Base-by-base conservation (phyloP, 2,113 vertebrate species). In the Lutjanus erythropterus region DNA sequence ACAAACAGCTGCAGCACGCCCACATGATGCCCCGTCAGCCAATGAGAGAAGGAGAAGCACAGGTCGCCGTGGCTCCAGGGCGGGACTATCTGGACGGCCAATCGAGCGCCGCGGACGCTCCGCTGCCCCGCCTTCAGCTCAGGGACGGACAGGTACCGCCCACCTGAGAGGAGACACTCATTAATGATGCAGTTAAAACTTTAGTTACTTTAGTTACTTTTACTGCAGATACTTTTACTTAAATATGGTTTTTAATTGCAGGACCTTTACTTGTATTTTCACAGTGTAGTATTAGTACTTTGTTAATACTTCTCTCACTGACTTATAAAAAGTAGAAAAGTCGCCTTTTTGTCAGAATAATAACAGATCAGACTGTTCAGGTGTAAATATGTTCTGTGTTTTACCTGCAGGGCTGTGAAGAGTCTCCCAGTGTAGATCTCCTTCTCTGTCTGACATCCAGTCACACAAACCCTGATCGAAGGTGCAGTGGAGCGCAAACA, bases 21-120 rank as follows among this genome's bases (percentile, higher is more conserved):
- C 0, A 96, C 91, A 9, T 95, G 94, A 79, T 92, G 89, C 0
- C 96, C 96, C 0, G 93, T 91, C 75, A 99, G 95, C 89, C 94
- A 96, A 88, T 98, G 97, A 72, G 94, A 94, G 47, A 99, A 99
- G 0, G 96, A 96, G 76, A 99, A 91, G 74, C 98, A 99, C 71
- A 97, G 59, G 71, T 96, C 83, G 0, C 92, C 76, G 0, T 85
- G 71, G 25, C 81, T 90, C 91, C 91, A 86, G 27, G 73, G 4
- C 10, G 87, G 94, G 10, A 77, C 85, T 4, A 98, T 62, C 0
- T 89, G 92, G 6, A 98, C 75, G 14, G 95, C 88, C 50, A 99
- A 85, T 29, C 96, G 95, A 0, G 97, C 97, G 0, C 65, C 95
- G 44, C 89, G 90, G 14, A 95, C 80, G 39, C 84, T 94, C 0